Base-by-base conservation (phyloP, 2,888 invertebrate species). In the Lissocephala sabroskyi region DNA sequence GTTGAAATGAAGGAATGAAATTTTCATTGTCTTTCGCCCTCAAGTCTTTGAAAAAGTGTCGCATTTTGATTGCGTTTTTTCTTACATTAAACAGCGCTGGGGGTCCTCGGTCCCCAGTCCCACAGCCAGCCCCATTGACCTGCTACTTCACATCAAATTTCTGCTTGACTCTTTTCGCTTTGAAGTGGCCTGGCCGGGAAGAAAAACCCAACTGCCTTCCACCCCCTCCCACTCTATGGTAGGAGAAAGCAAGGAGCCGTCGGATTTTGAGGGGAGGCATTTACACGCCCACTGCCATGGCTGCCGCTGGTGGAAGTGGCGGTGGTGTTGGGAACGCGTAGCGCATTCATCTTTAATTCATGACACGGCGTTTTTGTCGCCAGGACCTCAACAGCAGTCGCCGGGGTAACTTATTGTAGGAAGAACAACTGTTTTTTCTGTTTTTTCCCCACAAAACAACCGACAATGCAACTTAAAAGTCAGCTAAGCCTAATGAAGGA, bases 281-380 rank as follows among this genome's bases (percentile, higher is more conserved):
- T 3, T 23, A 23, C 49, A 61, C 65, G 53, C 73, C 68, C 60
- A 37, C 36, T 41, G 45, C 16, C 46, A 41, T 7, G 46, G 45
- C 16, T 19, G 40, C 46, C 41, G 44, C 40, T 35, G 16, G 28
- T 36, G 11, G 30, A 32, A 32, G 30, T n/a, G n/a, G n/a, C n/a
- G n/a, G n/a, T n/a, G n/a, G n/a, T n/a, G n/a, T n/a, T n/a, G 32
- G 17, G 16, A 41, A 45, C 49, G 49, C 62, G 49, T 47, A 48
- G 45, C 55, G 41, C 36, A 59, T 49, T 75, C 76, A 73, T 73
- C 59, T 78, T 76, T 78, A 78, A 73, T 73, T 78, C 76, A 78
- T 73, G 62, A 58, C 43, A 26, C 48, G 49, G 52, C 48, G 45
- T 46, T 56, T 68, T 44, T 29, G 49, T n/a, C 50, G 41, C 36